Evolutionary conservation across 2,888 invertebrate species (phyloP).

Genomic region (Lasioglossum morio): DNA sequence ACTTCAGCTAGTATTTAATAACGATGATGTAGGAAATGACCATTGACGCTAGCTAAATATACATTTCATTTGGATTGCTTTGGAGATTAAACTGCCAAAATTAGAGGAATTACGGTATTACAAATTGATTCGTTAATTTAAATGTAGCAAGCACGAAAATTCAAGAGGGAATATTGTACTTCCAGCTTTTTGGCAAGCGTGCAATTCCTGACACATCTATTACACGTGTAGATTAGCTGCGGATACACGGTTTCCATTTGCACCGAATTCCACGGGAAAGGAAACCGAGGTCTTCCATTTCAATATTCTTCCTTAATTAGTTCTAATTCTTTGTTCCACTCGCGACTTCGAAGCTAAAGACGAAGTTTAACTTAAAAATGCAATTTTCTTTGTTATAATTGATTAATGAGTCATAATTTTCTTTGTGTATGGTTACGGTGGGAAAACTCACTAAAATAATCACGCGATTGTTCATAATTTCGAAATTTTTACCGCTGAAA

Average conservation of each 20-base stretch:
- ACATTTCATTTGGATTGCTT: not conserved
- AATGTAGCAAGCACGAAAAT: conserved; percentile 7
- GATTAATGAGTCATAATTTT: too few species aligned
- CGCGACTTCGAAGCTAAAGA: not conserved
- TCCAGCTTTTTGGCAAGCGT: conserved; percentile 39
- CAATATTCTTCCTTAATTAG: not conserved
- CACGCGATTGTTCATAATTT: not conserved
- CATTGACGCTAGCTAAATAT: not conserved
- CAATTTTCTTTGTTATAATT: too few species aligned
- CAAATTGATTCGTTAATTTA: conserved; percentile 23
- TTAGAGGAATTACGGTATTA: not conserved
- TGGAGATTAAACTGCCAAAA: not conserved
- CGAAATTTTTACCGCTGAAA: not conserved
- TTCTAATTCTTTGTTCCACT: not conserved
- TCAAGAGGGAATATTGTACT: conserved; percentile 13
- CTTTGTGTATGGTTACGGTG: too few species aligned
- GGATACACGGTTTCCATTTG: conserved; percentile 14
- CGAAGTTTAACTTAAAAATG: not conserved
- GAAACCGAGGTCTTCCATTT: not conserved
- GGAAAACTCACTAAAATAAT: not conserved
- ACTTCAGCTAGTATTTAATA: not conserved
- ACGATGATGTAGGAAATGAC: not conserved
- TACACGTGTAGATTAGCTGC: conserved; percentile 38
- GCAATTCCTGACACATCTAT: conserved; percentile 41
- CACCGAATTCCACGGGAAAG: conserved; percentile 27